Percentiles rank a stretch among this genome's conserved stretches.
phyloP scores from a whole-genome alignment of 2,113 vertebrate genomes.

The Mus spicilegus region DNA sequence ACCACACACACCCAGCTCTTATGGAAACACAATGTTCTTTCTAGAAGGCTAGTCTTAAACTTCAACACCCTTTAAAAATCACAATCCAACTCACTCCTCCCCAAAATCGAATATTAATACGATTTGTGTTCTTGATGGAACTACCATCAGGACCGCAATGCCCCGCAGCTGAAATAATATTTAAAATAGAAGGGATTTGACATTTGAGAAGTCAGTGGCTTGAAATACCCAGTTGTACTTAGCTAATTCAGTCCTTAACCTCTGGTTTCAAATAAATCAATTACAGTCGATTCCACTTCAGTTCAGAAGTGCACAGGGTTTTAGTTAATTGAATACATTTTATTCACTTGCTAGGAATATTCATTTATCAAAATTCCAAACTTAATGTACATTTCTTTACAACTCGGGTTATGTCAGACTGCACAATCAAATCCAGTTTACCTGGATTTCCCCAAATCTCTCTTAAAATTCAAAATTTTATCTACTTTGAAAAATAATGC shows the following conservation, averaged over 20 bases:
- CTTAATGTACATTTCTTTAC: slow-evolving; percentile 86
- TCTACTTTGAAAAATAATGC: slow-evolving; percentile 28
- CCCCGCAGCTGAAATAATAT: slow-evolving; percentile 94
- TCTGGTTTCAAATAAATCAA: slow-evolving; percentile 97
- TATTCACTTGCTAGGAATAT: slow-evolving; percentile 91
- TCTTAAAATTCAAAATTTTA: slow-evolving; percentile 76
- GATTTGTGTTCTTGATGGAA: slow-evolving; percentile 93
- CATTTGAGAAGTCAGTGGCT: slow-evolving; percentile 96
- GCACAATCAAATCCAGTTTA: slow-evolving; percentile 81
- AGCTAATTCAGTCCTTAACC: slow-evolving; percentile 97
- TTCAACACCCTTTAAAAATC: slow-evolving; percentile 74
- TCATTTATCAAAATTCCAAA: slow-evolving; percentile 90
- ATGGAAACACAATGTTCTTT: slow-evolving; percentile 72
- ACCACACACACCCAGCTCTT: slow-evolving; percentile 75
- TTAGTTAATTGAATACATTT: slow-evolving; percentile 94
- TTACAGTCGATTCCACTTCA: slow-evolving; percentile 95
- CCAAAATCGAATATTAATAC: slow-evolving; percentile 92
- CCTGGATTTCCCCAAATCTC: slow-evolving; percentile 76
- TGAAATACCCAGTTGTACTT: slow-evolving; percentile 96
- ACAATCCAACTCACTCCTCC: slow-evolving; percentile 81
- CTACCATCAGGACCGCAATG: slow-evolving; percentile 90
- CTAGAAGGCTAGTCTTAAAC: slow-evolving; percentile 75
- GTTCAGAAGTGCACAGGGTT: slow-evolving; percentile 94
- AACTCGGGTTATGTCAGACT: slow-evolving; percentile 81
- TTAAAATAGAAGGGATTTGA: slow-evolving; percentile 92